phyloP scores from a whole-genome alignment of 2,113 vertebrate genomes.

The Aspidoscelis tigris region DNA sequence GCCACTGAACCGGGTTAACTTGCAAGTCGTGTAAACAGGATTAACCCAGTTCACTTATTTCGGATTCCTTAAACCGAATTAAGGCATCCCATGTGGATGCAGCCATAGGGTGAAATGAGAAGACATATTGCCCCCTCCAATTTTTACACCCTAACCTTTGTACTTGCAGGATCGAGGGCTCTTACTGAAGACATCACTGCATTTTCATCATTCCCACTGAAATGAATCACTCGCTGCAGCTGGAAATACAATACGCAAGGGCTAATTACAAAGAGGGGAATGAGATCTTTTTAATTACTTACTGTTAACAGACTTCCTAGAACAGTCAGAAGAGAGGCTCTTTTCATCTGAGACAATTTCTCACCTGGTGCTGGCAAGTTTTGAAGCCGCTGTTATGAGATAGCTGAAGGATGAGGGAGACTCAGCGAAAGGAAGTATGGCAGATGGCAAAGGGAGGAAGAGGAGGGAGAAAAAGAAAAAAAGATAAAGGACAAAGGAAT shows the following conservation, averaged over 20 bases:
- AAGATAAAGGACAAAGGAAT: conserved; percentile 28
- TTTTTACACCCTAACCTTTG: conserved; percentile 16
- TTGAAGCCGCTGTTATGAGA: conserved; percentile 67
- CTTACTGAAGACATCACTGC: conserved; percentile 43
- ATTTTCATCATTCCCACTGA: conserved; percentile 58
- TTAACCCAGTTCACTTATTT: no score
- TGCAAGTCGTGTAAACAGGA: no score
- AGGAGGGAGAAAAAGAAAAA: background rate
- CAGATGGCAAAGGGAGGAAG: background rate
- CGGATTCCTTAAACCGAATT: no score
- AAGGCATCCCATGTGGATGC: no score
- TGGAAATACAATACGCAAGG: conserved; percentile 68
- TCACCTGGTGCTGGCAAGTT: conserved; percentile 63
- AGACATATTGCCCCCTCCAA: conserved; percentile 1
- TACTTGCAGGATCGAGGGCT: conserved; percentile 35
- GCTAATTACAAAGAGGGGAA: conserved; percentile 73
- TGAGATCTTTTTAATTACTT: conserved; percentile 75
- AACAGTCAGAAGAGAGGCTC: conserved; percentile 61
- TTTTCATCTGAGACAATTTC: conserved; percentile 70
- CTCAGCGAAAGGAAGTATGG: conserved; percentile 50
- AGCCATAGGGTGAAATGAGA: background rate
- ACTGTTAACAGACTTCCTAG: conserved; percentile 75
- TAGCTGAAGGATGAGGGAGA: conserved; percentile 59
- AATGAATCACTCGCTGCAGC: conserved; percentile 54
- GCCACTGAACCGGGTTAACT: no score